phyloP scores from a whole-genome alignment of 2,888 invertebrate species.

The Vanessa cardui region DNA sequence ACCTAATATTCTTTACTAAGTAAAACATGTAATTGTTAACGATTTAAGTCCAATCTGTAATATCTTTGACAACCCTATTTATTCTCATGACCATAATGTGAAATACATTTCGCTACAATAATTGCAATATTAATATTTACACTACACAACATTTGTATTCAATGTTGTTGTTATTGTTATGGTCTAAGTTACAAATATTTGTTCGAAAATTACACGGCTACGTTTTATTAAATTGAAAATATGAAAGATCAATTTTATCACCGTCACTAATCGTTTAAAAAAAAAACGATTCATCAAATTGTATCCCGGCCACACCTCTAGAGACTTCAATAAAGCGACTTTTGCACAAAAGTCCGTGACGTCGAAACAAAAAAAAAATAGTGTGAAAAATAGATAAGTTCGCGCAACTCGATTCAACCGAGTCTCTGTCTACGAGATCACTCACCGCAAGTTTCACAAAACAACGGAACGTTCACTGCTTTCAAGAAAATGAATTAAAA shows the following conservation, averaged over 20 bases:
- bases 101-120: slow-evolving; percentile 2
- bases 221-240: neutral
- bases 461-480: slow-evolving; percentile 18
- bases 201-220: no score
- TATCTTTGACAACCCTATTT: neutral
- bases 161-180: slow-evolving; percentile 2
- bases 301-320: neutral
- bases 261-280: neutral
- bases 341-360: neutral
- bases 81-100: neutral
- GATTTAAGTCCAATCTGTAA: no score
- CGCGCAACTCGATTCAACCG: slow-evolving; percentile 8
- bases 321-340: neutral
- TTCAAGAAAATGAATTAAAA: slow-evolving; percentile 23
- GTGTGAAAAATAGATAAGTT: slow-evolving; percentile 4
- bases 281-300: neutral
- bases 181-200: neutral
- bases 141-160: neutral
- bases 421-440: slow-evolving; percentile 8
- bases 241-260: neutral
- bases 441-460: slow-evolving; percentile 19
- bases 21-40: neutral
- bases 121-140: slow-evolving; percentile 5
- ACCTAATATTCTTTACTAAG: neutral
- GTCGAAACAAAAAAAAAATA: neutral